Evolutionary conservation across 2,797 vertebrate species (phyloP), one percentile per base, ranked within the genome.

Genomic region (Pseudomugil tenellus): DNA sequence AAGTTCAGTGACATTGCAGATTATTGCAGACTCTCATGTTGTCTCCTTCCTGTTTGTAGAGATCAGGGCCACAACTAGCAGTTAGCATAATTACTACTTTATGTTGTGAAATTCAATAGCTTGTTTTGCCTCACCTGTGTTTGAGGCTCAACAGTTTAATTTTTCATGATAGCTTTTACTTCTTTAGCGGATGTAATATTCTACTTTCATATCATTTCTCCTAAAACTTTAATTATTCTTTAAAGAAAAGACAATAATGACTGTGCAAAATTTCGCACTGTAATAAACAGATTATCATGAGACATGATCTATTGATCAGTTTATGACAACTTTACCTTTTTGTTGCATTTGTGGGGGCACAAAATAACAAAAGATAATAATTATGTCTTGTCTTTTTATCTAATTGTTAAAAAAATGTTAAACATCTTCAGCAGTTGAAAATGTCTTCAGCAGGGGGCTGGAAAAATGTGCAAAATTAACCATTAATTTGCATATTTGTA

Each of bases 51-150:
- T 61, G n/a, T 71, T 66, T 61, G 59, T 37, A 9, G 4, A 48
- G 8, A 80, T 74, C 32, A 67, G 14, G 29, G 4, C 55, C 49
- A 48, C 37, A 52, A 32, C 46, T n/a, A 39, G 34, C 17, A n/a
- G 59, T 59, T 48, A 48, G 23, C 28, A 13, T 59, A 12, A 34
- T 4, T 39, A 43, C 57, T 28, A 41, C 2, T 54, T 34, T 17
- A 53, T 26, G 21, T 25, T 51, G 48, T 25, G 6, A 12, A 26
- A 25, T 51, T 25, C 48, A 25, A 7, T 51, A 14, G 48, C 13
- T 25, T 25, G 23, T 25, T 49, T 49, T 13, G 48, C 46, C 12
- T 23, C n/a, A 48, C 9, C 21, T 11, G 46, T 21, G 13, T 19
- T 43, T 43, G 17, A 21, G 21, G 43, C 43, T 4, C 12, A 16